phyloP scores from a whole-genome alignment of 35 echinoderm and acorn worm species.

The Ophiothrix spiculata region DNA sequence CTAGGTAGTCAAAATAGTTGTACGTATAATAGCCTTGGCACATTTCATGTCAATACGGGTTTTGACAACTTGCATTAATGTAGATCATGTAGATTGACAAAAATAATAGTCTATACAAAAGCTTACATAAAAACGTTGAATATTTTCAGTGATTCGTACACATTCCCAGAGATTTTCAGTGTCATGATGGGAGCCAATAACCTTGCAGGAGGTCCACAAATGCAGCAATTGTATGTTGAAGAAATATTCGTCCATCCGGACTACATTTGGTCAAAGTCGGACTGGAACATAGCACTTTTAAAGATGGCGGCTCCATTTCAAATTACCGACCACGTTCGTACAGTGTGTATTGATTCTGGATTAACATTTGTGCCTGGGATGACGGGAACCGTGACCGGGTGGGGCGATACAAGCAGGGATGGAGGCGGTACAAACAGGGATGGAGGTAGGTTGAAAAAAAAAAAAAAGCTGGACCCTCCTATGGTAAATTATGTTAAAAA shows the following conservation, averaged over 20 bases:
- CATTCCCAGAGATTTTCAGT: not conserved
- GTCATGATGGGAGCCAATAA: not conserved
- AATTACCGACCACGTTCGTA: not conserved
- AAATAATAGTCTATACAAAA: no score
- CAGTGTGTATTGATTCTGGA: not conserved
- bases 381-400: not conserved
- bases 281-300: constrained; percentile 1
- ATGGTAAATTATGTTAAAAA: no score
- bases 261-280: not conserved
- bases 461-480: no score
- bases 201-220: not conserved
- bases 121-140: no score
- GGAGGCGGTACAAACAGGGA: constrained; percentile 2
- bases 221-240: not conserved
- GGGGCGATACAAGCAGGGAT: constrained; percentile 2
- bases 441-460: no score
- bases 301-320: not conserved
- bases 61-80: no score
- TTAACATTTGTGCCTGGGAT: not conserved
- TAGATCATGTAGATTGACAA: no score
- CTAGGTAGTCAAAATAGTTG: no score
- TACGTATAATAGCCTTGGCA: no score
- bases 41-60: no score
- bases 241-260: not conserved
- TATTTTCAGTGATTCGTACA: not conserved